Percentiles rank a stretch among this genome's conserved stretches.
phyloP scores from a whole-genome alignment of 2,797 vertebrate species.

The Labeo calbasu region DNA sequence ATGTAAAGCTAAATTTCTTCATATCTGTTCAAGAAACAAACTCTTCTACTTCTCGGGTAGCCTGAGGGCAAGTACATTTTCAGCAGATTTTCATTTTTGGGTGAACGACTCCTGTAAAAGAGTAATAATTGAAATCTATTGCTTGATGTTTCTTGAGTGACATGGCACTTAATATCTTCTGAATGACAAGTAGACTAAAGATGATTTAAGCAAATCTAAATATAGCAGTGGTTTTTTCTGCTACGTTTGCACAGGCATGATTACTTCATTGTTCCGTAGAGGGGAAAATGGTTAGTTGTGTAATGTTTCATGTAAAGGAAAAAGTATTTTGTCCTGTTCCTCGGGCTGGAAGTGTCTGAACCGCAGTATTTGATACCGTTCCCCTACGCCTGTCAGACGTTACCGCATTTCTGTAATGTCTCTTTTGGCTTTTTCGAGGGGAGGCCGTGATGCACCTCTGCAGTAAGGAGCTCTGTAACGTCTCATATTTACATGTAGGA shows the following conservation, averaged over 20 bases:
- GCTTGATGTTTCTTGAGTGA: background rate
- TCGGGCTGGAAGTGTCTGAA: constrained; percentile 5
- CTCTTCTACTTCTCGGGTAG: background rate
- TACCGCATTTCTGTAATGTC: constrained; percentile 30
- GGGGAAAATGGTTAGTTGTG: constrained; percentile 38
- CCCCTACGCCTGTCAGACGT: constrained; percentile 27
- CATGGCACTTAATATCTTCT: background rate
- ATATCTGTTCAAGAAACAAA: background rate
- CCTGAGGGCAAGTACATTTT: background rate
- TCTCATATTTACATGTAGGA: constrained; percentile 59
- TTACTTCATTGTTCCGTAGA: constrained; percentile 34
- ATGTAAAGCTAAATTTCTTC: background rate
- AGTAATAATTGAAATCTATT: background rate
- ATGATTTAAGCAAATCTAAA: constrained; percentile 7
- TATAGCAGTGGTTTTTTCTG: constrained; percentile 2
- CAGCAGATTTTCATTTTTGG: background rate
- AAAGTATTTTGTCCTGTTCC: background rate
- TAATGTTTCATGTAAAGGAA: constrained; percentile 30
- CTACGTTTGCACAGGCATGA: constrained; percentile 15
- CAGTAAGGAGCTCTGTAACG: constrained; percentile 46
- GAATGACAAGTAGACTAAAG: background rate
- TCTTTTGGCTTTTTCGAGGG: constrained; percentile 18
- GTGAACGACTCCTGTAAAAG: background rate
- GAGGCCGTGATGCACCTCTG: constrained; percentile 36
- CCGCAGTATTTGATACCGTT: constrained; percentile 36